Evolutionary conservation across 2,113 vertebrate genomes (phyloP), one percentile per base, ranked within the genome.

Genomic region (Albula glossodonta): DNA sequence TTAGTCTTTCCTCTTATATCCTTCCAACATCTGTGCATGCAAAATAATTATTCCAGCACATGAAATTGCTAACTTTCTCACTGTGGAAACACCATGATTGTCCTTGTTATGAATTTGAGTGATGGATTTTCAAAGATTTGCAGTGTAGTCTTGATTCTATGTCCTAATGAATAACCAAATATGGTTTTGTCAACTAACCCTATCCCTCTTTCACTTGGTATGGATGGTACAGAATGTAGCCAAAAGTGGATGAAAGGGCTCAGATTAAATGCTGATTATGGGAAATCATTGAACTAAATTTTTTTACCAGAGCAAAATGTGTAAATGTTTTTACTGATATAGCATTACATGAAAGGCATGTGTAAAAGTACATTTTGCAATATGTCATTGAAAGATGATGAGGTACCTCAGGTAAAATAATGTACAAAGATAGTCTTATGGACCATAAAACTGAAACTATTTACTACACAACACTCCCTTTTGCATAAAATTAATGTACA

Each of bases 341-440:
- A 70, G 13, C 63, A 70, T 70, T 12, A 66, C 60, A 31, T 74
- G 70, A 31, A 70, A 70, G 63, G 22, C 5, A 70, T 70, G 17
- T 70, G 70, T 31, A 31, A 74, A 8, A n/a, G 70, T 74, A 74
- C 22, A 31, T 74, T 74, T 74, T 74, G 70, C 8, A 74, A 22
- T 31, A 74, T 74, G 70, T 74, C 10, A n/a, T 74, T 6, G 31
- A 74, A 74, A 74, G 6, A 31, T 74, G 10, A 25, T n/a, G 70
- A 74, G 70, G 70, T 74, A 74, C n/a, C 70, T 74, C 70, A 74
- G 70, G 70, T 74, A 9, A 74, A 74, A 74, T 74, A 19, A 19
- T 15, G 60, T 66, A 74, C 31, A 70, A 3, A 31, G 70, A 31
- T 74, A 74, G n/a, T 31, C n/a, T 74, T 31, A 74, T 74, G 22